phyloP scores from a whole-genome alignment of 2,888 invertebrate species.

The Erebia aethiops region DNA sequence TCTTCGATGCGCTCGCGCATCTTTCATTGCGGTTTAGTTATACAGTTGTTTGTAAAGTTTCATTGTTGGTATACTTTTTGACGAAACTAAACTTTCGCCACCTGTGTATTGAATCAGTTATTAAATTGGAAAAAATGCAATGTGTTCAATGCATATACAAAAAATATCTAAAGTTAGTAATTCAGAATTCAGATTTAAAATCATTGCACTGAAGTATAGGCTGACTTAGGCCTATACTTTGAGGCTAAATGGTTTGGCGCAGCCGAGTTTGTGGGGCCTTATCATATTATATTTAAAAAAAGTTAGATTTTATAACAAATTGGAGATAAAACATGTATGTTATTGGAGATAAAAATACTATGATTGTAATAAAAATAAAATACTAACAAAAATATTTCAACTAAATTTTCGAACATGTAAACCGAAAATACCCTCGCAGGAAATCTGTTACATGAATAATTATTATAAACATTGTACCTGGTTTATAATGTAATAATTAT shows the following conservation, averaged over 20 bases:
- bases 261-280: conserved; percentile 22
- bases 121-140: too few relatives aligned
- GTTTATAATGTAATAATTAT: conserved; percentile 76
- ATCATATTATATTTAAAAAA: conserved; percentile 5
- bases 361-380: conserved; percentile 24
- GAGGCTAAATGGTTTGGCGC: background rate
- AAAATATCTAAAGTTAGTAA: too few relatives aligned
- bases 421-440: conserved; percentile 50
- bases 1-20: too few relatives aligned
- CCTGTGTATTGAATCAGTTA: too few relatives aligned
- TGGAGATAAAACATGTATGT: conserved; percentile 6
- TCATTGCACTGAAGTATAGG: too few relatives aligned
- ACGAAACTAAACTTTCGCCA: too few relatives aligned
- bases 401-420: conserved; percentile 8
- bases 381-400: conserved; percentile 13
- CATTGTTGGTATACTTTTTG: too few relatives aligned
- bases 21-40: too few relatives aligned
- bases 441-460: conserved; percentile 48
- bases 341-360: background rate
- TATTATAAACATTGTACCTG: conserved; percentile 80
- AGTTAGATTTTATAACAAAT: conserved; percentile 27
- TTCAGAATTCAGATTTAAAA: too few relatives aligned
- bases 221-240: background rate
- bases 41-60: too few relatives aligned
- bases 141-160: too few relatives aligned